A percentile compares a stretch with the other conserved stretches of the same genome.
These are phyloP conservation scores for Silurus aristotelis DNA, from an alignment of 2,797 vertebrate genomes.

Conservation along the genomic window DNA sequence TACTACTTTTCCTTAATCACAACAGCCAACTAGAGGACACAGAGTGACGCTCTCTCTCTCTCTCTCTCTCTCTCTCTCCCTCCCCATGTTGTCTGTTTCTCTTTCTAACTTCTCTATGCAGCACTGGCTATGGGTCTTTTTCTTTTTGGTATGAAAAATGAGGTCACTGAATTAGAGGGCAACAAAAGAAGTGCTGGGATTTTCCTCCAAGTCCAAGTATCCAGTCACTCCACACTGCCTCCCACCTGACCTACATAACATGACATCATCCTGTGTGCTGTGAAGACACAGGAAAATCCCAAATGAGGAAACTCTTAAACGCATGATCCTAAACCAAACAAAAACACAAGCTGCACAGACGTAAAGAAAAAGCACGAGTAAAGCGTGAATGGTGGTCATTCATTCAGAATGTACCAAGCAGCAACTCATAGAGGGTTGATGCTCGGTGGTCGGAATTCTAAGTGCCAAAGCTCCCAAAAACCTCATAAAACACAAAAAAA, in stretches of 20 bases:
- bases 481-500: neutral
- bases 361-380: constrained; percentile 16
- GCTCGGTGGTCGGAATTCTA: neutral
- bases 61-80: neutral
- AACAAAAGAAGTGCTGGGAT: constrained; percentile 50
- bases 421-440: neutral
- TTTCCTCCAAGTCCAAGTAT: constrained; percentile 45
- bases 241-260: constrained; percentile 34
- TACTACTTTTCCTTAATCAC: neutral
- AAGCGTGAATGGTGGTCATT: constrained; percentile 12
- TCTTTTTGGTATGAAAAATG: constrained; percentile 45
- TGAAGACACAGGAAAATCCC: constrained; percentile 19
- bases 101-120: constrained; percentile 8
- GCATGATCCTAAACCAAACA: constrained; percentile 12
- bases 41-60: neutral
- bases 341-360: neutral
- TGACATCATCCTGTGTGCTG: constrained; percentile 46
- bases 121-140: constrained; percentile 7
- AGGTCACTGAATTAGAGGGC: constrained; percentile 50
- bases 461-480: neutral
- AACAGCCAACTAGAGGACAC: neutral
- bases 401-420: constrained; percentile 10
- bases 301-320: constrained; percentile 42
- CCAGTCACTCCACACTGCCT: constrained; percentile 20
- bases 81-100: neutral